Conservation (phyloP, 2,113 vertebrate genomes). For the Sapajus apella region DNA sequence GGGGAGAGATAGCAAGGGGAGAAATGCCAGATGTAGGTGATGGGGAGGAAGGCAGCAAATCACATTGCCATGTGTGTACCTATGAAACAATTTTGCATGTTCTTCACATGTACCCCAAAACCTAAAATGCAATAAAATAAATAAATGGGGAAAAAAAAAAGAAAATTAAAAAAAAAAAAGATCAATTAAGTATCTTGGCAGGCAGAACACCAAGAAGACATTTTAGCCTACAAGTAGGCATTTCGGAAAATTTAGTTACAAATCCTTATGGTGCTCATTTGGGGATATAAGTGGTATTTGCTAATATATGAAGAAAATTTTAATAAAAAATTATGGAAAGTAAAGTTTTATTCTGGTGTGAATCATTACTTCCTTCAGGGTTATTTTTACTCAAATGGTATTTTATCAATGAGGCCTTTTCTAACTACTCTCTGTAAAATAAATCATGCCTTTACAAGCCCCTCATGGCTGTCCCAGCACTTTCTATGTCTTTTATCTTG, state of each 20-base stretch:
- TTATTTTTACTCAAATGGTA: background rate
- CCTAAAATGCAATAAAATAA: too few species aligned
- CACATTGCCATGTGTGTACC: too few species aligned
- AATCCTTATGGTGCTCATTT: background rate
- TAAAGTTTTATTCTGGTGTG: background rate
- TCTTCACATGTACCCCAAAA: too few species aligned
- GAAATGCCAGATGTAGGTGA: too few species aligned
- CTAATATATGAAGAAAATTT: background rate
- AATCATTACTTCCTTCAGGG: background rate
- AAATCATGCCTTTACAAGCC: background rate
- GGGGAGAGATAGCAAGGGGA: too few species aligned
- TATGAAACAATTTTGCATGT: too few species aligned
- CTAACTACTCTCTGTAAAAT: background rate
- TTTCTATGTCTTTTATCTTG: background rate
- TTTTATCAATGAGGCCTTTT: background rate
- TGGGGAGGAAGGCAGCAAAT: too few species aligned
- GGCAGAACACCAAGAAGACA: background rate
- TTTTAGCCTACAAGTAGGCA: background rate
- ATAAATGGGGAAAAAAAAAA: too few species aligned
- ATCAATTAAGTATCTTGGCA: background rate
- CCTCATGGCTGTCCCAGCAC: background rate
- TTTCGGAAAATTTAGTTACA: background rate
- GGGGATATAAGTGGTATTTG: background rate
- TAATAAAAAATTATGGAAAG: background rate
- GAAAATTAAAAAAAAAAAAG: background rate